Conservation (phyloP, 2,113 vertebrate species). For the Caranx ignobilis region DNA sequence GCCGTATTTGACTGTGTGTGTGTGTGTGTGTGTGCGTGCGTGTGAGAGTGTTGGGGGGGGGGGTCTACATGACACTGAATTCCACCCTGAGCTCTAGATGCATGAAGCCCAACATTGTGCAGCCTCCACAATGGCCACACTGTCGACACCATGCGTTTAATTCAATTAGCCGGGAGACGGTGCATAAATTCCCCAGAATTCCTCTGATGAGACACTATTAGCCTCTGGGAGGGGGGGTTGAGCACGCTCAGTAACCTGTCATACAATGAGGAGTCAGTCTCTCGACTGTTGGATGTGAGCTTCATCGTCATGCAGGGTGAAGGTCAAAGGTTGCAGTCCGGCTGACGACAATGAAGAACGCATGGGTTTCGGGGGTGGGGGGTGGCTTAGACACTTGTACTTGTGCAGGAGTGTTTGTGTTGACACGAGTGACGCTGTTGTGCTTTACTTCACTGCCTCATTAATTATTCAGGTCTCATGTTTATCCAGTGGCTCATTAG, state of each 20-base stretch:
- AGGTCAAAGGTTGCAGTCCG: conserved; percentile 29
- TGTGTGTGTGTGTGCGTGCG: no score
- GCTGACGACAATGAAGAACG: not conserved
- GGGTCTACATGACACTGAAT: conserved; percentile 93
- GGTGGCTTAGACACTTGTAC: no score
- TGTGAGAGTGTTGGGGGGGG: conserved; percentile 74
- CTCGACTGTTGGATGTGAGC: conserved; percentile 3
- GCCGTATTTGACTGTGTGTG: conserved; percentile 68
- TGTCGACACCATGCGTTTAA: conserved; percentile 97
- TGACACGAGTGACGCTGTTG: no score
- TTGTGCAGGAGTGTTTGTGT: no score
- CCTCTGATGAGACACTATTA: conserved; percentile 95
- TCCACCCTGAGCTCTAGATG: conserved; percentile 91
- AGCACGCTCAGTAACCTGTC: conserved; percentile 65
- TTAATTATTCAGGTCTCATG: no score
- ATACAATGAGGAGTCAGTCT: conserved; percentile 54
- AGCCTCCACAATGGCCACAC: conserved; percentile 94
- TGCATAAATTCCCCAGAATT: conserved; percentile 99
- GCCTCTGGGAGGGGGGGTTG: conserved; percentile 82
- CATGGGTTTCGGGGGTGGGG: no score
- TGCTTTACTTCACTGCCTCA: no score
- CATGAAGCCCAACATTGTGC: conserved; percentile 98
- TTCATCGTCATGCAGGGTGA: conserved; percentile 14
- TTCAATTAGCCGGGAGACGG: conserved; percentile 98
- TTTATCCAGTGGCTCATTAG: no score